phyloP scores from a whole-genome alignment of 1,140 invertebrate species.

The Drosophila subpulchrella region DNA sequence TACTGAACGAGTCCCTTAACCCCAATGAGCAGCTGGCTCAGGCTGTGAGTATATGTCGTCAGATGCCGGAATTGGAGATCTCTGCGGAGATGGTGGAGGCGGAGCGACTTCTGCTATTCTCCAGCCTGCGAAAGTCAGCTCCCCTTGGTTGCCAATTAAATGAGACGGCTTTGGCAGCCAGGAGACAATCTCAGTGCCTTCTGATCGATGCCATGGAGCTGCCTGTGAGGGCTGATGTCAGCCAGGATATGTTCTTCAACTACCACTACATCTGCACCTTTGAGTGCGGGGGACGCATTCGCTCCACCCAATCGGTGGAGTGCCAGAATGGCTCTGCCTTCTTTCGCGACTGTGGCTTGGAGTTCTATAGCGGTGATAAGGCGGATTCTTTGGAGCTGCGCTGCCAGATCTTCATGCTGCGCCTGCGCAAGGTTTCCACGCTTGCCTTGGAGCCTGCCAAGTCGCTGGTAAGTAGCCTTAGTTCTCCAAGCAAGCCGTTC shows the following conservation, averaged over 20 bases:
- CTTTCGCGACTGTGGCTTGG: conserved; percentile 73
- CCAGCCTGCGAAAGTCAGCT: conserved; percentile 41
- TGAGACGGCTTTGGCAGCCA: not conserved
- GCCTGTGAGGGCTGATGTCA: conserved; percentile 63
- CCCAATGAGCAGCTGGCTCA: conserved; percentile 65
- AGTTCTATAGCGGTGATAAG: conserved; percentile 52
- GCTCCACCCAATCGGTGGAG: conserved; percentile 80
- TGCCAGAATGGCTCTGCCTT: conserved; percentile 65
- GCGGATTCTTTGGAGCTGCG: conserved; percentile 54
- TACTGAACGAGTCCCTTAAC: conserved; percentile 63
- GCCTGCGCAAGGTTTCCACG: conserved; percentile 75
- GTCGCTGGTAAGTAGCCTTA: conserved; percentile 46
- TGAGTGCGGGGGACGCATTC: conserved; percentile 66
- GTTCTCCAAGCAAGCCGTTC: not conserved
- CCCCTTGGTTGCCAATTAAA: not conserved
- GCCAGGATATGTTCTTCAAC: conserved; percentile 78
- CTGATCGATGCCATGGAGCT: conserved; percentile 68
- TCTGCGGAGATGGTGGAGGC: conserved; percentile 81
- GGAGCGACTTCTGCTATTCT: conserved; percentile 73
- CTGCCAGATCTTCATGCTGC: conserved; percentile 78
- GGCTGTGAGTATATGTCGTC: conserved; percentile 75
- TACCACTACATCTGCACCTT: conserved; percentile 82
- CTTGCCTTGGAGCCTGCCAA: conserved; percentile 60
- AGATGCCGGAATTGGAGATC: conserved; percentile 76
- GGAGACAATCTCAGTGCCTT: conserved; percentile 38